phyloP scores from a whole-genome alignment of 2,113 vertebrate genomes.

The crab-eating macaque (Macaca fascicularis) region T2T-MFA8v1.1 NC_088382.1:3208001-3208500 shows the following conservation, averaged over 20 bases:
- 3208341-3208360: no score
- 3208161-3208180: no score
- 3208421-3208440: fast-evolving
- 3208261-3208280: not conserved
- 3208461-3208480: fast-evolving
- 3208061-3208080: no score
- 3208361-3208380: no score
- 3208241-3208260: not conserved
- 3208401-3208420: fast-evolving
- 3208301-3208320: not conserved
- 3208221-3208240: fast-evolving
- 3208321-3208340: not conserved
- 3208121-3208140: no score
- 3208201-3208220: not conserved
- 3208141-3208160: no score
- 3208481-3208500: fast-evolving
- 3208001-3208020: no score
- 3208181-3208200: not conserved
- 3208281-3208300: not conserved
- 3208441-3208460: no score
- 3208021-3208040: no score
- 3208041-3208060: no score
- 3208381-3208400: not conserved
- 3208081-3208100: no score
- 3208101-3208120: no score